These are phyloP conservation scores for Porites rus DNA, from an alignment of 92 coral and sea anemone genomes.

Conservation along the genomic window DNA sequence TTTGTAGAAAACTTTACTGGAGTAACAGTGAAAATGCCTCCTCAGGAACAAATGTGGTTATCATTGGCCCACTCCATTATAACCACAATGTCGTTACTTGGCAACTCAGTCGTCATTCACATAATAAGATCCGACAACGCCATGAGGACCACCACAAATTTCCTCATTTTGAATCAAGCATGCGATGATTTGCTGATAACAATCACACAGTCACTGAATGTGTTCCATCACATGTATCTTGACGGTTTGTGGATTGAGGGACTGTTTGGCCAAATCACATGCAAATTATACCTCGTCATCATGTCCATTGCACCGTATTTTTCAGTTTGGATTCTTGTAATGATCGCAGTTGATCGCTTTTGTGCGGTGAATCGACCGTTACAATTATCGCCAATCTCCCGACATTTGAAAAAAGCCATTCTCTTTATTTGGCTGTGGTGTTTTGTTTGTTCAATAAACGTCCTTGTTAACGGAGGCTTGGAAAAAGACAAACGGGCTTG, in stretches of 20 bases:
- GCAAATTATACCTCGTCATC: not conserved
- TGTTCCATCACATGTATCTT: not conserved
- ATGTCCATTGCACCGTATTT: not conserved
- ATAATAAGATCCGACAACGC: not conserved
- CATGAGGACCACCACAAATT: constrained; percentile 7
- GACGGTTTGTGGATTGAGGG: not conserved
- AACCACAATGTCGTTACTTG: not conserved
- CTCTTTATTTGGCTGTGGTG: not conserved
- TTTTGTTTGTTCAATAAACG: not conserved
- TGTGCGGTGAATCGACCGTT: constrained; percentile 14
- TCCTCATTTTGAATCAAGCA: constrained; percentile 23
- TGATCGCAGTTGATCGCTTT: constrained; percentile 18
- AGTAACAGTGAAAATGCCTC: not conserved
- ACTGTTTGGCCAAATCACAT: not conserved
- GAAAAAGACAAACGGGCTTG: not conserved
- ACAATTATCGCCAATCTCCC: not conserved
- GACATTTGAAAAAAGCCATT: constrained; percentile 10
- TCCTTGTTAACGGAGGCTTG: not conserved
- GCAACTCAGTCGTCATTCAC: constrained; percentile 26
- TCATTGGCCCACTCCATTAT: not conserved
- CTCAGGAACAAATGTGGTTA: not conserved
- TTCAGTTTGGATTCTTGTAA: constrained; percentile 23
- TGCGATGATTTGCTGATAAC: not conserved
- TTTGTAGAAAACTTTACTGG: not conserved
- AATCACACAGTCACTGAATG: not conserved